Evolutionary conservation across 2,888 invertebrate genomes (phyloP).

Genomic region (Magallana nippona): DNA sequence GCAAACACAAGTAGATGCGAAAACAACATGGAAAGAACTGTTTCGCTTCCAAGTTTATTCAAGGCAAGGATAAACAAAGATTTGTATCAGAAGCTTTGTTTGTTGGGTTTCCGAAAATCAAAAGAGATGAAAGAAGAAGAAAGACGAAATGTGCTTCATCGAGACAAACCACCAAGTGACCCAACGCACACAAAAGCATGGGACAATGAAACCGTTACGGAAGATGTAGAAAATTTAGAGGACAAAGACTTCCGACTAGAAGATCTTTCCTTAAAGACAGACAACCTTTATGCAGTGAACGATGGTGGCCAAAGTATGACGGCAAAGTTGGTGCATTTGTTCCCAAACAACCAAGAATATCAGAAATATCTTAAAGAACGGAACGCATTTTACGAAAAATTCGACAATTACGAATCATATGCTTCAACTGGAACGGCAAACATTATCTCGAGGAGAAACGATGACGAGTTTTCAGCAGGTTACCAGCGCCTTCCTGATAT

Average conservation of each 20-base stretch:
- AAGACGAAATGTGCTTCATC: neutral
- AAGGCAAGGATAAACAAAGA: conserved; percentile 48
- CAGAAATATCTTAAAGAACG: conserved; percentile 36
- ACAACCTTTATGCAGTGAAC: neutral
- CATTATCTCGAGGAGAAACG: neutral
- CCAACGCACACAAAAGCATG: neutral
- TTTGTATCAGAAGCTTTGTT: conserved; percentile 50
- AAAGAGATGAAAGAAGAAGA: conserved; percentile 19
- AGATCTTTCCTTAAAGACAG: conserved; percentile 45
- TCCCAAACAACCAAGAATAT: neutral
- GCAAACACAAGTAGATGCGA: neutral
- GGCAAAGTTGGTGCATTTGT: neutral
- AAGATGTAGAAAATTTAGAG: conserved; percentile 38
- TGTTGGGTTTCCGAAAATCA: conserved; percentile 51
- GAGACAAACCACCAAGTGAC: neutral
- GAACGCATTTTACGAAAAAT: conserved; percentile 44
- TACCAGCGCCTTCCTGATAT: conserved; percentile 23
- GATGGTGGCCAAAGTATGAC: neutral
- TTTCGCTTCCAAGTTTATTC: conserved; percentile 46
- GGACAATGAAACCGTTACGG: neutral
- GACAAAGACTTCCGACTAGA: conserved; percentile 51
- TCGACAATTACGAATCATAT: conserved; percentile 38
- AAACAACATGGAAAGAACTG: conserved; percentile 17
- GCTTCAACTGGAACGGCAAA: neutral
- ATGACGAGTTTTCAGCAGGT: neutral